Evolutionary conservation across 2,113 vertebrate species (phyloP).

Genomic region (Elgaria multicarinata): DNA sequence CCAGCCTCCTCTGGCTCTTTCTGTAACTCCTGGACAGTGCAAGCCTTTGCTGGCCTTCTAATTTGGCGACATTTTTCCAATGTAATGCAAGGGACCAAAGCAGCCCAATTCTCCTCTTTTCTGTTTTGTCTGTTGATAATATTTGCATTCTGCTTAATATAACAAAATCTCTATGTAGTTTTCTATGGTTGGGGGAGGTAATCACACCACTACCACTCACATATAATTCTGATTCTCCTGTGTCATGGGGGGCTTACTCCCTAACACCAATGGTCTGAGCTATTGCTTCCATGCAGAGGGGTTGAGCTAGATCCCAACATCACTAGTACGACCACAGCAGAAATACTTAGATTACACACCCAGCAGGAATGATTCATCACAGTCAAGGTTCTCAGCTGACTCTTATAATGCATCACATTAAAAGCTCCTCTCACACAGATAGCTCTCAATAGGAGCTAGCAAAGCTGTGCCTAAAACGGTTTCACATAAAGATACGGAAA

Average conservation of each 20-base stretch:
- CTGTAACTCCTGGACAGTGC: not conserved
- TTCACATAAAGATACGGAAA: conserved; percentile 33
- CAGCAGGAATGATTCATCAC: conserved; percentile 34
- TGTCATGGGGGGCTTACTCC: not conserved
- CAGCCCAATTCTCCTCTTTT: not conserved
- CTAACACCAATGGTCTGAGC: not conserved
- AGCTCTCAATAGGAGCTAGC: conserved; percentile 31
- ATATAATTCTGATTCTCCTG: not conserved
- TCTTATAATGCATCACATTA: conserved; percentile 42
- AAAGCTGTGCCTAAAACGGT: conserved; percentile 29
- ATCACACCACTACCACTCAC: not conserved
- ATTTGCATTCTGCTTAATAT: too few species aligned
- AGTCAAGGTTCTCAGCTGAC: conserved; percentile 39
- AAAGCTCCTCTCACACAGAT: conserved; percentile 16
- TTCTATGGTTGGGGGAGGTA: too few species aligned
- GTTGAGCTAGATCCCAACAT: not conserved
- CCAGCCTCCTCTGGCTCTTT: not conserved
- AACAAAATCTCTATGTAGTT: too few species aligned
- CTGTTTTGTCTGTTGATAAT: not conserved
- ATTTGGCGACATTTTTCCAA: not conserved
- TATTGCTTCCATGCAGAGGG: not conserved
- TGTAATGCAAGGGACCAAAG: not conserved
- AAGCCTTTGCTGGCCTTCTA: not conserved
- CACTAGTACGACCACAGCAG: not conserved
- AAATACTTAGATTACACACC: not conserved